phyloP scores from a whole-genome alignment of 2,113 vertebrate genomes.

The Gymnocephalus cernua region DNA sequence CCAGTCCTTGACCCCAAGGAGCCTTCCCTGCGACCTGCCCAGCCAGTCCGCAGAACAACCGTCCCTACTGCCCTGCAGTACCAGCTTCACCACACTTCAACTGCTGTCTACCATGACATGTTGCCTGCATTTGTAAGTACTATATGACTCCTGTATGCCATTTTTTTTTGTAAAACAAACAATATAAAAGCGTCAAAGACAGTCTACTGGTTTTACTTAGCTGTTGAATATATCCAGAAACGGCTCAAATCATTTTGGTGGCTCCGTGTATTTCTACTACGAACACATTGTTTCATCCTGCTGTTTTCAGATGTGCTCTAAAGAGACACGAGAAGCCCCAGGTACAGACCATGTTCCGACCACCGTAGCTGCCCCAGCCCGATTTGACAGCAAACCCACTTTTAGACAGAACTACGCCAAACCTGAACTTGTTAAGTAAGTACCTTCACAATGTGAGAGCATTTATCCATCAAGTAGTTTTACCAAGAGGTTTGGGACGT shows the following conservation, averaged over 20 bases:
- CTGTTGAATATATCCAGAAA: not conserved
- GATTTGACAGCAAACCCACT: slow-evolving; percentile 91
- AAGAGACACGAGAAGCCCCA: slow-evolving; percentile 89
- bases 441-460: not conserved
- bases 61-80: slow-evolving; percentile 88
- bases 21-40: slow-evolving; percentile 92
- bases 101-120: slow-evolving; percentile 97
- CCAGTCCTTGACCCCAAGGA: slow-evolving; percentile 89
- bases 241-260: not conserved
- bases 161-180: not conserved
- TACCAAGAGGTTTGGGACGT: not conserved
- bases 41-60: slow-evolving; percentile 89
- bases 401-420: slow-evolving; percentile 89
- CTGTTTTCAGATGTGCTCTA: slow-evolving; percentile 93
- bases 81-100: slow-evolving; percentile 94
- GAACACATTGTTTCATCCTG: not conserved
- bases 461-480: not conserved
- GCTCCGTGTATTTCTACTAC: not conserved
- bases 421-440: slow-evolving; percentile 94
- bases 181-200: not conserved
- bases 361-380: slow-evolving; percentile 86
- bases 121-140: slow-evolving; percentile 97
- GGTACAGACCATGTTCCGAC: slow-evolving; percentile 85
- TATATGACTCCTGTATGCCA: not conserved
- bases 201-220: not conserved